These are phyloP conservation scores for Polydrusus cervinus DNA, from an alignment of 2,888 invertebrate genomes.

Conservation along the genomic window DNA sequence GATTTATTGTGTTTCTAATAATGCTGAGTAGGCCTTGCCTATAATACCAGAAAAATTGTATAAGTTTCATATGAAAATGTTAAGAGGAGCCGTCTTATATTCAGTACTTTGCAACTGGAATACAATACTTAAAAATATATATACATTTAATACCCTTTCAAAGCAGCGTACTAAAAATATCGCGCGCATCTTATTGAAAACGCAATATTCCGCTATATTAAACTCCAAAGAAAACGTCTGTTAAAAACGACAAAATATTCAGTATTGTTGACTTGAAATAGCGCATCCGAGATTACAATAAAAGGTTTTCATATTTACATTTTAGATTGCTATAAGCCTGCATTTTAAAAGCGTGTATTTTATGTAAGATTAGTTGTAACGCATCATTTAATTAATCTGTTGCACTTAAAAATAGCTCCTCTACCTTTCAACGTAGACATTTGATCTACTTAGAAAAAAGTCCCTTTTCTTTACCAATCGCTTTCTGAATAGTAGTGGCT, in stretches of 20 bases:
- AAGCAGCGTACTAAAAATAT: constrained; percentile 10
- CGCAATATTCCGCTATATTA: constrained; percentile 20
- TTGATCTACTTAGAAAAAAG: too few relatives aligned
- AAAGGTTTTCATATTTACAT: constrained; percentile 30
- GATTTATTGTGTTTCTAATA: too few relatives aligned
- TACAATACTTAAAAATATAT: background rate
- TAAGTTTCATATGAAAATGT: too few relatives aligned
- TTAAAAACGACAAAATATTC: constrained; percentile 12
- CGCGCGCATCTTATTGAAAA: background rate
- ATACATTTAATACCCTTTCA: background rate
- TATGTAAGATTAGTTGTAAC: constrained; percentile 20
- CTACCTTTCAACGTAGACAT: background rate
- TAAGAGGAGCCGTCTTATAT: too few relatives aligned
- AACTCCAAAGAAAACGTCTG: constrained; percentile 12
- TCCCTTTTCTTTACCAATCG: too few relatives aligned
- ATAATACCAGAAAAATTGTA: too few relatives aligned
- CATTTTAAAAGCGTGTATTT: constrained; percentile 23
- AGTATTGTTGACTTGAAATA: constrained; percentile 4
- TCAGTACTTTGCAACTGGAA: background rate
- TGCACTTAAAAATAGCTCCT: background rate
- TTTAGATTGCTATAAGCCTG: constrained; percentile 21
- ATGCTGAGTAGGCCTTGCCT: too few relatives aligned
- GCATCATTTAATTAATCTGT: constrained; percentile 18
- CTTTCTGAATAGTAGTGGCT: too few relatives aligned
- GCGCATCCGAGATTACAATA: constrained; percentile 11